Evolutionary conservation across 2,113 vertebrate species (phyloP).

Genomic region (Cololabis saira): DNA sequence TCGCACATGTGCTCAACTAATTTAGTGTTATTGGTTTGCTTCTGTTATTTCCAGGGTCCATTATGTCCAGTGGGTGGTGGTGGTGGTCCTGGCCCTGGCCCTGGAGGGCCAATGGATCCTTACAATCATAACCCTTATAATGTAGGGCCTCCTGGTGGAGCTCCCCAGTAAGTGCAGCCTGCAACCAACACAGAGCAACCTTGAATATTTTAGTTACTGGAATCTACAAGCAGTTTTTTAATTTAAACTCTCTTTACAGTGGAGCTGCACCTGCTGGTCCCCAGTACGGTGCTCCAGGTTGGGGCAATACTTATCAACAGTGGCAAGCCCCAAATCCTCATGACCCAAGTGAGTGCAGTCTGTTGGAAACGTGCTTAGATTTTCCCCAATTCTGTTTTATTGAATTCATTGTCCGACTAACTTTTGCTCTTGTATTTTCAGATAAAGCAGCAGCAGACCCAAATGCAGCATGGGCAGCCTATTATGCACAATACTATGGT

Average conservation of each 20-base stretch:
- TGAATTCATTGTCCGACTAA: not conserved
- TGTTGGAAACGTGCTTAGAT: not conserved
- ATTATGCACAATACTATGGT: constrained; percentile 93
- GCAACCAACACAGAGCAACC: not conserved
- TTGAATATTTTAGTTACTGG: not conserved
- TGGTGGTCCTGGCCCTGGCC: constrained; percentile 81
- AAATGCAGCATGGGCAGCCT: constrained; percentile 93
- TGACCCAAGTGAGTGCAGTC: constrained; percentile 86
- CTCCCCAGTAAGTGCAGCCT: constrained; percentile 86
- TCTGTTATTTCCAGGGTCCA: constrained; percentile 78
- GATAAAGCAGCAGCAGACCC: constrained; percentile 85
- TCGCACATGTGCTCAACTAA: rapidly evolving
- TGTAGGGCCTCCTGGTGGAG: constrained; percentile 88
- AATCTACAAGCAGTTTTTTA: not conserved
- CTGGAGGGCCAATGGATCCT: constrained; percentile 90
- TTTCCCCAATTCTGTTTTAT: not conserved
- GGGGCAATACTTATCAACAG: constrained; percentile 90
- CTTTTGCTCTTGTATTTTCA: constrained; percentile 26
- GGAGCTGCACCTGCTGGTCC: constrained; percentile 86
- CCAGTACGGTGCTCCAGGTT: constrained; percentile 89
- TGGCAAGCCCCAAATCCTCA: constrained; percentile 91
- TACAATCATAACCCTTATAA: constrained; percentile 92
- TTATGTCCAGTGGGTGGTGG: constrained; percentile 89
- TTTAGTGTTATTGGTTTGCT: not conserved
- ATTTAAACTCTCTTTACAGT: constrained; percentile 64